These are phyloP conservation scores for Polyergus mexicanus DNA, from an alignment of 1,140 invertebrate species.

Conservation along the genomic window DNA sequence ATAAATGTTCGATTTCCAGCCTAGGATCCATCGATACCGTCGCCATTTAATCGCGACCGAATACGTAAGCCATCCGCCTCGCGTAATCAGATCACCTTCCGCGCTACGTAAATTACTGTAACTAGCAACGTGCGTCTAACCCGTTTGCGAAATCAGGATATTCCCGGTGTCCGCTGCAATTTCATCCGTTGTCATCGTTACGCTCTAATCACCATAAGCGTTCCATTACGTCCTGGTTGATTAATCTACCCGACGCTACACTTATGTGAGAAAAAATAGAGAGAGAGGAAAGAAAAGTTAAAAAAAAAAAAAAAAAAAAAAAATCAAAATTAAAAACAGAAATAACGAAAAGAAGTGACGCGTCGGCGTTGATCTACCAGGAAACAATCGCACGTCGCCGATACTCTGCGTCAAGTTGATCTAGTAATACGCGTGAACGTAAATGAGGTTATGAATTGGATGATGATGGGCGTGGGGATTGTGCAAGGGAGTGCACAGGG, in stretches of 20 bases:
- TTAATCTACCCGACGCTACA: slow-evolving; percentile 43
- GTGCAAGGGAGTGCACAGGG: slow-evolving; percentile 83
- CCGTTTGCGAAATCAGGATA: slow-evolving; percentile 51
- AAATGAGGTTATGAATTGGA: slow-evolving; percentile 85
- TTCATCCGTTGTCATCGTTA: slow-evolving; percentile 63
- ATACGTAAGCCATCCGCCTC: background rate
- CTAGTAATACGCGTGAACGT: slow-evolving; percentile 86
- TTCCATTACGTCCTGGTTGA: slow-evolving; percentile 41
- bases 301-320: background rate
- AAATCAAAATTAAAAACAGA: background rate
- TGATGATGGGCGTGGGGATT: slow-evolving; percentile 82
- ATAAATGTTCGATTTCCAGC: slow-evolving; percentile 66
- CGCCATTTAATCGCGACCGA: background rate
- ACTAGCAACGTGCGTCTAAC: slow-evolving; percentile 52
- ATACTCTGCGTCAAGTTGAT: slow-evolving; percentile 21
- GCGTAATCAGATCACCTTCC: slow-evolving; percentile 59
- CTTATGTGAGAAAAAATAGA: slow-evolving; percentile 25
- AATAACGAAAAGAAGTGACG: slow-evolving; percentile 12
- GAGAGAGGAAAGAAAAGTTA: background rate
- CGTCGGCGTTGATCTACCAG: slow-evolving; percentile 29
- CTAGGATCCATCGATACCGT: slow-evolving; percentile 45
- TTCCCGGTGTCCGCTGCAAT: slow-evolving; percentile 55
- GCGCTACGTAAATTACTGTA: slow-evolving; percentile 55
- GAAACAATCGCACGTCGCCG: slow-evolving; percentile 10
- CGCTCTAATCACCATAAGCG: slow-evolving; percentile 48